phyloP scores from a whole-genome alignment of 2,113 vertebrate genomes.

The Turdus rufiventris region DNA sequence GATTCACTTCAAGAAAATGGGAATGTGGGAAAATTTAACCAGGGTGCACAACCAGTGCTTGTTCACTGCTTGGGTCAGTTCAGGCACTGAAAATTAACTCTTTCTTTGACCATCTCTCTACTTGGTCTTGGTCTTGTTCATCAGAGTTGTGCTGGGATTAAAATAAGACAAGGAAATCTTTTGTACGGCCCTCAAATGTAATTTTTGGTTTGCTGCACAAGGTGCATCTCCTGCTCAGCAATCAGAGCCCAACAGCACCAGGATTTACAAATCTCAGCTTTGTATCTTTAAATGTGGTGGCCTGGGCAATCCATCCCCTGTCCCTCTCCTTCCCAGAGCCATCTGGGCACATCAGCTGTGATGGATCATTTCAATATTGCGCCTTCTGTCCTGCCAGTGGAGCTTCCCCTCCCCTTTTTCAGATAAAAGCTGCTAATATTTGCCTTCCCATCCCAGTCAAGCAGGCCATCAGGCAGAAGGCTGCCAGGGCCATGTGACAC shows the following conservation, averaged over 20 bases:
- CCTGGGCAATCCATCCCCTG: neutral
- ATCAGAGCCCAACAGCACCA: neutral
- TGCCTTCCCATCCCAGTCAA: neutral
- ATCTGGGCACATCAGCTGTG: slow-evolving; percentile 35
- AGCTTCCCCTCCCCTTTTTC: neutral
- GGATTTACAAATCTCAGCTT: neutral
- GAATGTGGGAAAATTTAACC: neutral
- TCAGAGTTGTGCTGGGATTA: neutral
- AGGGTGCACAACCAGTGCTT: neutral
- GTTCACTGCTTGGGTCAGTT: neutral
- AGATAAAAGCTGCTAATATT: slow-evolving; percentile 32
- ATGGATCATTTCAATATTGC: slow-evolving; percentile 35
- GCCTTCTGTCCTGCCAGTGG: slow-evolving; percentile 11
- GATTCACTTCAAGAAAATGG: neutral
- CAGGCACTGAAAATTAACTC: neutral
- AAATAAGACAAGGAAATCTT: neutral
- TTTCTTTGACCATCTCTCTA: neutral
- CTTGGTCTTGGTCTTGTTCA: neutral
- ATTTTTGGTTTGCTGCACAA: neutral
- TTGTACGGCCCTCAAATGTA: neutral
- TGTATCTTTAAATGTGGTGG: neutral
- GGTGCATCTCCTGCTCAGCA: neutral
- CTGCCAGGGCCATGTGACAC: neutral
- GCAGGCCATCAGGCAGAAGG: neutral
- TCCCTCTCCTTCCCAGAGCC: neutral